Conservation (phyloP, 2,797 vertebrate genomes). For the Sciaenops ocellatus region DNA sequence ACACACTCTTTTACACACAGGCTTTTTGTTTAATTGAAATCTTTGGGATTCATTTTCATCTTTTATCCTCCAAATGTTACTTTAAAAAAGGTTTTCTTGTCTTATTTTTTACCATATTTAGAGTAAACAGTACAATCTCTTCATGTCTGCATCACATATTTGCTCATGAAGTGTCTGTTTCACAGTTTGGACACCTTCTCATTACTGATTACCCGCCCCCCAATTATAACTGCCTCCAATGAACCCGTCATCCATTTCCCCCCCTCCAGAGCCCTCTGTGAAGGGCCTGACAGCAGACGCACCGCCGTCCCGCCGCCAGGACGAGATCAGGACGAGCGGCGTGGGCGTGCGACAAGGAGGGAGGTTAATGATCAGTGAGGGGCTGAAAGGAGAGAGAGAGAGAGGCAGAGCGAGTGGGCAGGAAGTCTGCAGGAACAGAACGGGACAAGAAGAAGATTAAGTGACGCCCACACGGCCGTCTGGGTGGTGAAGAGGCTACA, state of each 20-base stretch:
- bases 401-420: conserved; percentile 66
- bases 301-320: conserved; percentile 31
- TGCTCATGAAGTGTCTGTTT: conserved; percentile 15
- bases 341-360: conserved; percentile 77
- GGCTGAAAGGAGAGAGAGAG: conserved; percentile 64
- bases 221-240: conserved; percentile 28
- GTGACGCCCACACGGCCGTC: conserved; percentile 69
- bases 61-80: not conserved
- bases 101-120: not conserved
- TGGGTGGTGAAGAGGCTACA: conserved; percentile 42
- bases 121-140: not conserved
- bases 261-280: conserved; percentile 34
- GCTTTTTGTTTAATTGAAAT: not conserved
- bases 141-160: conserved; percentile 1
- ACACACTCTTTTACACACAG: not conserved
- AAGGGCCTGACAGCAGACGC: conserved; percentile 68
- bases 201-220: conserved; percentile 1
- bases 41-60: not conserved
- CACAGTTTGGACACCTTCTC: conserved; percentile 15
- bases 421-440: conserved; percentile 69
- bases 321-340: conserved; percentile 58
- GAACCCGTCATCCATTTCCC: conserved; percentile 58
- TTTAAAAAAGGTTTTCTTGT: not conserved
- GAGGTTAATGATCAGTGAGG: conserved; percentile 76
- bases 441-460: conserved; percentile 71